A percentile compares a stretch with the other conserved stretches of the same genome.
Evolutionary conservation across 2,113 vertebrate genomes (phyloP).

Genomic region (Brachirus orientalis): DNA sequence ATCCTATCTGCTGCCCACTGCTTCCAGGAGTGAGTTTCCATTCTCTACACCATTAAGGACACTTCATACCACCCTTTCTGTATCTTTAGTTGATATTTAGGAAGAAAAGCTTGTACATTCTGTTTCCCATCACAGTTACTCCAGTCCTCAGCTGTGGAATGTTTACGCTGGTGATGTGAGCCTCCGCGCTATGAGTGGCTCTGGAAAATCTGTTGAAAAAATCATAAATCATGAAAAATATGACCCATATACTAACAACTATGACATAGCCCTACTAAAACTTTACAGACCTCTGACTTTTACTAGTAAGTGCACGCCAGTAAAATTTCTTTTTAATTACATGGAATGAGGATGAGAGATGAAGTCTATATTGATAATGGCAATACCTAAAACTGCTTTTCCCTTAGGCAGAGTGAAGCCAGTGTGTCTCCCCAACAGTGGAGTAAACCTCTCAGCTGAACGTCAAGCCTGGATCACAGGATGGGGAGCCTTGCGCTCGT

Average conservation of each 20-base stretch:
- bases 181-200: fast-evolving
- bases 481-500: conserved; percentile 60
- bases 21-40: conserved; percentile 83
- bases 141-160: conserved; percentile 15
- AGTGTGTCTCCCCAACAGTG: conserved; percentile 78
- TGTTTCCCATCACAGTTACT: conserved; percentile 25
- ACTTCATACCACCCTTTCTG: no score
- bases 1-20: conserved; percentile 93
- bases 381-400: not conserved
- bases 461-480: conserved; percentile 72
- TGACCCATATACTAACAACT: conserved; percentile 14
- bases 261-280: conserved; percentile 80
- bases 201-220: conserved; percentile 17
- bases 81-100: not conserved
- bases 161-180: conserved; percentile 66
- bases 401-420: conserved; percentile 63
- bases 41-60: not conserved
- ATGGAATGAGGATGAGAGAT: not conserved
- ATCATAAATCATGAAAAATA: conserved; percentile 69
- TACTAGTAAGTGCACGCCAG: conserved; percentile 46
- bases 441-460: conserved; percentile 38
- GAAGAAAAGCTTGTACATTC: not conserved
- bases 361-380: not conserved
- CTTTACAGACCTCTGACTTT: conserved; percentile 64
- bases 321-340: not conserved